Base-by-base conservation (phyloP, 2,113 vertebrate species). In the Melanerpes aurifrons region DNA sequence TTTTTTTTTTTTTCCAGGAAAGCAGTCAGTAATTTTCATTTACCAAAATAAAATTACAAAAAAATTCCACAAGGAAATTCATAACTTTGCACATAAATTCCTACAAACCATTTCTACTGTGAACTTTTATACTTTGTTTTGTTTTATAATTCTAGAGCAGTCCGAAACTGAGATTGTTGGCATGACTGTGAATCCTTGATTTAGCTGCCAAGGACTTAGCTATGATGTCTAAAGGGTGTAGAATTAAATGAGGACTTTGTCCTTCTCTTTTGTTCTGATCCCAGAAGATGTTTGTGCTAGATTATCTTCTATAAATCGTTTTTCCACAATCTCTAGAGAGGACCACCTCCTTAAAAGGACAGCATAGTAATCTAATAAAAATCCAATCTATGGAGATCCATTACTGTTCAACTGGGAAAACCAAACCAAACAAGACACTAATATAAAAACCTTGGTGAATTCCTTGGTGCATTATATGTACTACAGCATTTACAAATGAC, bases 401-500 rank as follows among this genome's bases (percentile, higher is more conserved):
- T 94, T 95, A 95, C 77, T 32, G 37, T 59, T 25, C 63, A 84
- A 86, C 76, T 84, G 94, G 77, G 90, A 92, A 93, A 94, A 95
- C 63, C 70, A 86, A 95, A 81, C 76, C 58, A 95, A 95, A 91
- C 76, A 77, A 78, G 82, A 88, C 76, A 90, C 58, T 67, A 82
- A 90, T 59, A 82, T 71, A 69, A 94, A 94, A 95, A 73, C 76
- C 56, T 94, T 61, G 63, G 73, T 69, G 64, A 94, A 94, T 88
- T 95, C 70, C 90, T 95, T 67, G 28, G 76, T 86, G 80, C 58
- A 67, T 92, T 92, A 62, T 81, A 81, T 84, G 70, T 88, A 79
- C 45, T 92, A 57, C 63, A 83, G 70, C 50, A 20, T 92, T 96
- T 94, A 95, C 82, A 96, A 94, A 96, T 96, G 95, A 94, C 91